Conservation (phyloP, 1,140 invertebrate genomes). For the Drosophila azteca region DNA sequence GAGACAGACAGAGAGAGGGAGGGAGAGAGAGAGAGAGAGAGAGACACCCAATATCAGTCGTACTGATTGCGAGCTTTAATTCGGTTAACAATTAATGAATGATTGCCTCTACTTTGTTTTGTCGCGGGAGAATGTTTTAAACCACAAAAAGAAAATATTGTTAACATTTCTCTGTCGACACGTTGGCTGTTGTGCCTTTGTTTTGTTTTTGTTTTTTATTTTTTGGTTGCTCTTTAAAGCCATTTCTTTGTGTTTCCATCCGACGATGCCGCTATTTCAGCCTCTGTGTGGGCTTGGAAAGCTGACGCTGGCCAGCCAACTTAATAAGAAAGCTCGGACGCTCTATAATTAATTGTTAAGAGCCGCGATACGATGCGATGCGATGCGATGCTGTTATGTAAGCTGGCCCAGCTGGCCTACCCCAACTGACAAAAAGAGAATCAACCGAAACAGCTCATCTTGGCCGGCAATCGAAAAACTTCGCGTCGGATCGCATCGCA, state of each 20-base stretch:
- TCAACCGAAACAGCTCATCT: conserved; percentile 27
- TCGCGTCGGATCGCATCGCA: no score
- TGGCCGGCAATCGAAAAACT: conserved; percentile 39
- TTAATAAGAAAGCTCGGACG: conserved; percentile 33
- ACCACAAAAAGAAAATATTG: conserved; percentile 56
- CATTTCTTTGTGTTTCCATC: conserved; percentile 30
- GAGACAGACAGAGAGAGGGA: background rate
- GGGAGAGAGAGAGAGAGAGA: background rate
- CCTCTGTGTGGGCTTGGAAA: conserved; percentile 40
- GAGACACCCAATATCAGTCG: conserved; percentile 2
- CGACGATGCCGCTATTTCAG: background rate
- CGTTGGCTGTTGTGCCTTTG: background rate
- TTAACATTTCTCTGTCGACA: conserved; percentile 67
- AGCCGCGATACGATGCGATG: conserved; percentile 6
- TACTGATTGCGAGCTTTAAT: conserved; percentile 21
- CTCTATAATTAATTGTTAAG: conserved; percentile 46
- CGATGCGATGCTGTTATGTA: conserved; percentile 51
- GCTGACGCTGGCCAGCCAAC: conserved; percentile 8
- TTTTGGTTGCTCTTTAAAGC: conserved; percentile 8
- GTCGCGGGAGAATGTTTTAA: conserved; percentile 7
- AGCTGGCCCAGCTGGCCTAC: conserved; percentile 65
- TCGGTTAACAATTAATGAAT: conserved; percentile 31
- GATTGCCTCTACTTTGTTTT: background rate
- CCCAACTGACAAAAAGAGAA: conserved; percentile 61
- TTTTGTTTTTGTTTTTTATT: no score